Evolutionary conservation across 1,140 invertebrate genomes (phyloP), one percentile per base, ranked within the genome.

Genomic region (Zaprionus davidi): DNA sequence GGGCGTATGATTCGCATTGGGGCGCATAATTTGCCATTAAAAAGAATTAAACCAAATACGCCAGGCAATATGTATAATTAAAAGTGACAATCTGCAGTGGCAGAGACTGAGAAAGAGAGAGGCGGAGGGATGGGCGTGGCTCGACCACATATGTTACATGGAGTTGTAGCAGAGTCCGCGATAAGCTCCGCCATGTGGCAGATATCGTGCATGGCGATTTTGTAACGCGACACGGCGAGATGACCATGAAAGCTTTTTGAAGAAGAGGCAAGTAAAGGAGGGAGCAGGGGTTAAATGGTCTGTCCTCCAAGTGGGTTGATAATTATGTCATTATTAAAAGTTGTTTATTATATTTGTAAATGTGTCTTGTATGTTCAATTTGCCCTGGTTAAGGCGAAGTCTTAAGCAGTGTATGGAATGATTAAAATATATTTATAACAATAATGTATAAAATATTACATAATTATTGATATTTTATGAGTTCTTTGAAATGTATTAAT

Each of bases 1-100:
- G 36, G 67, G 53, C 78, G 65, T 79, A 31, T 80, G 80, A 80
- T 66, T 62, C 64, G 41, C 49, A 44, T 56, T 56, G 20, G 53
- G 34, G 20, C 78, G 51, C 55, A 81, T 81, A 81, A 81, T 80
- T 73, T 68, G 78, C 73, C 78, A 79, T 79, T 74, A 69, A 79
- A 79, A 79, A 59, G 38, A 49, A 68, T 79, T 78, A 69, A 49
- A 57, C 79, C 67, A 69, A 62, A 64, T 56, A 56, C 53, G 46
- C 53, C 5, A 49, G 36, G 31, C 57, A 53, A 59, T 76, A 70
- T 56, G 66, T 81, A 64, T 68, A 74, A 81, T 81, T 81, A 81
- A 79, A 51, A 66, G 76, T 67, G 76, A 78, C 76, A 76, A 80
- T 60, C 41, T 80, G 65, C 56, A 12, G 65, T 60, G 38, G n/a